These are phyloP conservation scores for Timema podura DNA, from an alignment of 2,888 invertebrate genomes.

Conservation along the genomic window DNA sequence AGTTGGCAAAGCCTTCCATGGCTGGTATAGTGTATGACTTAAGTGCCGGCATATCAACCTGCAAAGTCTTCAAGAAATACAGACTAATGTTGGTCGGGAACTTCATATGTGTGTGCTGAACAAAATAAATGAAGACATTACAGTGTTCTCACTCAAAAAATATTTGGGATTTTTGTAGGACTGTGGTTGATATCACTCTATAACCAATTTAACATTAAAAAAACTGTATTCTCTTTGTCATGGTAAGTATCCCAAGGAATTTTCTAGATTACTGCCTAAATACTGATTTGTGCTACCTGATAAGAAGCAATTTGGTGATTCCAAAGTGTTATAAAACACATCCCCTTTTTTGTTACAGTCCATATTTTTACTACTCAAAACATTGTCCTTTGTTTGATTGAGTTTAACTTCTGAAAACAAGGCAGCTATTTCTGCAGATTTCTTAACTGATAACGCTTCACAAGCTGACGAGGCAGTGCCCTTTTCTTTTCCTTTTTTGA, in stretches of 20 bases:
- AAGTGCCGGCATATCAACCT: too few species aligned
- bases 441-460: conserved; percentile 79
- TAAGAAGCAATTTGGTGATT: conserved; percentile 26
- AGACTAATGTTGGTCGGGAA: too few species aligned
- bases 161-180: too few species aligned
- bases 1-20: too few species aligned
- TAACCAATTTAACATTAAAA: too few species aligned
- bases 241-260: conserved; percentile 32
- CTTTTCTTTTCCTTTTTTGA: neutral
- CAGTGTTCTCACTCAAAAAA: too few species aligned
- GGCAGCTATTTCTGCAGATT: conserved; percentile 84
- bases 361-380: neutral
- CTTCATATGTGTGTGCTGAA: too few species aligned
- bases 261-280: conserved; percentile 28
- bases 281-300: conserved; percentile 19
- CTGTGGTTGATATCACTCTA: too few species aligned
- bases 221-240: conserved; percentile 22
- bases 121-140: too few species aligned
- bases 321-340: conserved; percentile 30
- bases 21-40: too few species aligned
- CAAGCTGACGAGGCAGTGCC: conserved; percentile 16
- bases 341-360: conserved; percentile 20
- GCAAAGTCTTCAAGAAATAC: too few species aligned
- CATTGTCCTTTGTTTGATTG: conserved; percentile 37
- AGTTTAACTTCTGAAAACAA: conserved; percentile 65